These are phyloP conservation scores for Allacma fusca DNA, from an alignment of 2,888 invertebrate species.

Conservation along the genomic window DNA sequence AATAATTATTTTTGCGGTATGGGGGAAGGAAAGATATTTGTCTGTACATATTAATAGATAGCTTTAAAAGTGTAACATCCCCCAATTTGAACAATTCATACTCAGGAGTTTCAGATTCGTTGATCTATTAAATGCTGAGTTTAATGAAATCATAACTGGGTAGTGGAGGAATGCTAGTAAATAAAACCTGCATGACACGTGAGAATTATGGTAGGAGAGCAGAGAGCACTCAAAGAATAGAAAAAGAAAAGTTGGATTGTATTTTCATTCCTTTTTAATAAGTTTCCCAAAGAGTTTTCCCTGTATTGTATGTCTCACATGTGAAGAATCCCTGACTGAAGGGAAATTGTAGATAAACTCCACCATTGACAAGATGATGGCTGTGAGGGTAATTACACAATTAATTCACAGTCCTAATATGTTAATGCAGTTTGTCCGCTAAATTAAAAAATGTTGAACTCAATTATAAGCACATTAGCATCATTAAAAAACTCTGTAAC, in stretches of 20 bases:
- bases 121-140: too few species aligned
- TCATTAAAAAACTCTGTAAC: not conserved
- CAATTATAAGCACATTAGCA: slow-evolving; percentile 3
- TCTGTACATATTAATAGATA: too few species aligned
- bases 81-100: too few species aligned
- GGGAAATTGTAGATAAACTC: not conserved
- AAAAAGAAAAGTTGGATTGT: not conserved
- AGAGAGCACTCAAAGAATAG: not conserved
- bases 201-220: not conserved
- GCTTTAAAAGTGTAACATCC: too few species aligned
- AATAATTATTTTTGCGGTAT: too few species aligned
- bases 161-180: too few species aligned
- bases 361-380: not conserved
- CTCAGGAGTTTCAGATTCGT: too few species aligned
- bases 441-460: not conserved
- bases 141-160: too few species aligned
- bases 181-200: too few species aligned
- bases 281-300: not conserved
- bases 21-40: too few species aligned
- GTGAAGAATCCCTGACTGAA: not conserved
- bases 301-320: not conserved
- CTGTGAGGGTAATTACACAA: not conserved
- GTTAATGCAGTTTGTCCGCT: not conserved
- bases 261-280: not conserved
- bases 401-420: slow-evolving; percentile 6